phyloP scores from a whole-genome alignment of 92 coral and sea anemone species.

The Porites cylindrica region DNA sequence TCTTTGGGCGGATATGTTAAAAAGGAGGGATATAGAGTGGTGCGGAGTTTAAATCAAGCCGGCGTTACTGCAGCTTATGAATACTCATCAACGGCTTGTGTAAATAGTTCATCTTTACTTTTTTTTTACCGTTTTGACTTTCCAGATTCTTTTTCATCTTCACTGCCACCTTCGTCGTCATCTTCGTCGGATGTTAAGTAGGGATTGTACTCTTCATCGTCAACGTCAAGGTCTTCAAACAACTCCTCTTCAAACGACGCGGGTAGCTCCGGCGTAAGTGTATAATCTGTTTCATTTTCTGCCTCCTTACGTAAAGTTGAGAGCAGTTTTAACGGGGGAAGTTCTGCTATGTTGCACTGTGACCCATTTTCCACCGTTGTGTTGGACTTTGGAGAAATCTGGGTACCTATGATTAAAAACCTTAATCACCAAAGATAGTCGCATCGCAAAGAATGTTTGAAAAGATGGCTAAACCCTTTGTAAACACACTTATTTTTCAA shows the following conservation, averaged over 20 bases:
- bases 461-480: too few species aligned
- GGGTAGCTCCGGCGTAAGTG: background rate
- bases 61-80: too few species aligned
- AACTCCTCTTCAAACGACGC: background rate
- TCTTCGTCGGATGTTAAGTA: background rate
- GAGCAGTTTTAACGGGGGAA: background rate
- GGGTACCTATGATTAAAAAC: slow-evolving; percentile 7
- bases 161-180: too few species aligned
- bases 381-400: background rate
- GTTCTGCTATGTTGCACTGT: slow-evolving; percentile 27
- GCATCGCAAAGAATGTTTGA: background rate
- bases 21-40: too few species aligned
- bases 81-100: too few species aligned
- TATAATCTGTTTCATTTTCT: background rate
- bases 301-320: background rate
- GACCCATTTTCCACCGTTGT: background rate
- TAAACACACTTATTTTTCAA: background rate
- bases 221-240: slow-evolving; percentile 11
- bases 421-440: background rate
- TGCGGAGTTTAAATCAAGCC: too few species aligned
- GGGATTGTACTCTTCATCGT: slow-evolving; percentile 15
- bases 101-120: too few species aligned
- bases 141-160: background rate
- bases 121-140: background rate
- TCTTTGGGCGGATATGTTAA: too few species aligned